A percentile compares a stretch with the other conserved stretches of the same genome.
phyloP scores from a whole-genome alignment of 35 echinoderm and acorn worm genomes.

The Diadema setosum region DNA sequence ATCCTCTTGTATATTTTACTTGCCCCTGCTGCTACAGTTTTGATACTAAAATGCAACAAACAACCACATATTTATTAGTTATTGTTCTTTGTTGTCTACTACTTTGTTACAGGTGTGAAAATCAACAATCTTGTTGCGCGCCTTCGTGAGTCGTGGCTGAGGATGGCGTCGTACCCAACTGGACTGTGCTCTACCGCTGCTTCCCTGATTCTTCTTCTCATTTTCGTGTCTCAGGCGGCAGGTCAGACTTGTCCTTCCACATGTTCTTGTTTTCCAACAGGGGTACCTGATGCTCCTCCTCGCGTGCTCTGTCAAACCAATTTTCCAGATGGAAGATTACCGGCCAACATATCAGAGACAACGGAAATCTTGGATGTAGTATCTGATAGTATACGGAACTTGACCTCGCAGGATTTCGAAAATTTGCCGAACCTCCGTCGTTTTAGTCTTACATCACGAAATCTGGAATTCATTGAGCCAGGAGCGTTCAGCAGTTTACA shows the following conservation, averaged over 20 bases:
- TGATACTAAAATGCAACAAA: too few species aligned
- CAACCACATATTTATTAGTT: too few species aligned
- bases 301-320: not conserved
- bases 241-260: not conserved
- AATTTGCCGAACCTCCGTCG: not conserved
- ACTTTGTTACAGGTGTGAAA: too few species aligned
- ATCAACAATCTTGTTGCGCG: too few species aligned
- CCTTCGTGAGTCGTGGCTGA: too few species aligned
- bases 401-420: not conserved
- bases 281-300: not conserved
- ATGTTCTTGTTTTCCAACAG: too few species aligned
- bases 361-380: not conserved
- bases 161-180: too few species aligned
- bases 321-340: not conserved
- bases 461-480: not conserved
- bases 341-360: not conserved
- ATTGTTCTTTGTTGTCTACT: too few species aligned
- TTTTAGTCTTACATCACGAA: not conserved
- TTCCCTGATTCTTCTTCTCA: not conserved
- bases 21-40: too few species aligned
- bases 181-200: too few species aligned
- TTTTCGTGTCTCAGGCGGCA: not conserved
- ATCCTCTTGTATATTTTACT: too few species aligned
- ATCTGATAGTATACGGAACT: not conserved
- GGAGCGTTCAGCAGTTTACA: not conserved